Base-by-base conservation (phyloP, 1,140 invertebrate genomes). In the Caenorhabditis tropicalis region DNA sequence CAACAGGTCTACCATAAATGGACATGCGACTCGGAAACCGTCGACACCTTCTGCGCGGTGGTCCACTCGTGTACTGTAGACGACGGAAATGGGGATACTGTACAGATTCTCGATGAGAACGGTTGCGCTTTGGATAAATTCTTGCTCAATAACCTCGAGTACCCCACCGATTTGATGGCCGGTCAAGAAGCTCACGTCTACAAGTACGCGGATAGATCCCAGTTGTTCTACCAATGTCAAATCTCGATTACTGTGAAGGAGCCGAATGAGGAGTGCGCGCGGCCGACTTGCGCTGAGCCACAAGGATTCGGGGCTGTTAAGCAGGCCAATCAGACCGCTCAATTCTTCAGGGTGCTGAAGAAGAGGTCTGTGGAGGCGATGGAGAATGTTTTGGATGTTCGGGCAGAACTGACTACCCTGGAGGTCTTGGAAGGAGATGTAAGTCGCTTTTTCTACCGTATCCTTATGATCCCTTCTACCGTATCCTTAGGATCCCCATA, bases 161-260 rank as follows among this genome's bases (percentile, higher is more conserved):
- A 87, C 43, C 86, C 87, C 24, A 87, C 82, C 29, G 87, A 87
- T 65, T 60, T 87, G 39, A 87, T 87, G 86, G 87, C 87, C 46
- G 87, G 87, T 24, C 86, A 87, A 65, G 87, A 87, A 49, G 87
- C 87, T 74, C 87, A 87, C 87, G 87, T 87, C 49, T 87, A 87
- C 87, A 87, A 87, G 36, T 87, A 87, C 80, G 87, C 87, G 15
- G 87, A 87, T 43, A 65, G 86, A 5, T 81, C 85, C 5, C 86
- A 87, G 10, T 70, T 87, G 9, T 87, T 87, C 86, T 87, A 86
- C 58, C 86, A 87, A 79, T 87, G 87, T 80, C 87, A 87, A 58
- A 87, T 87, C 70, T 81, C 82, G n/a, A 87, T 87, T 51, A 87
- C 81, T 51, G 87, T 87, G 65, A 87, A 87, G 86, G 87, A 87